These are phyloP conservation scores for Acanthoscelides obtectus DNA, from an alignment of 2,888 invertebrate species.

Conservation along the genomic window DNA sequence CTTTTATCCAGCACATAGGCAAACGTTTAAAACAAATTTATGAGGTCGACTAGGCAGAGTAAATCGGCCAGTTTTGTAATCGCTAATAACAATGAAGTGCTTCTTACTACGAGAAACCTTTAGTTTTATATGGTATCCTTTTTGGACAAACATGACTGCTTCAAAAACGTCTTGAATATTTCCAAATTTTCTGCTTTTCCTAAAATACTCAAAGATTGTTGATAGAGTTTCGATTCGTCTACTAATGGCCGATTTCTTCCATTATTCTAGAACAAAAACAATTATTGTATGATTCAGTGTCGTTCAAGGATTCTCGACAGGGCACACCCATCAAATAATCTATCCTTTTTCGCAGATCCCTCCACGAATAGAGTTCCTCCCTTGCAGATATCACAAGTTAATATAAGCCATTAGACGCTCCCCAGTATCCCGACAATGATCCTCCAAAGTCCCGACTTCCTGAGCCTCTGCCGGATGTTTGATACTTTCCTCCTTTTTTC, in stretches of 20 bases:
- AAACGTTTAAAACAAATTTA: no score
- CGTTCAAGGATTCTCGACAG: background rate
- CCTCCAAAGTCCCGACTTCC: conserved; percentile 38
- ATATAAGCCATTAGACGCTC: conserved; percentile 36
- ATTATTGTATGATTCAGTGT: background rate
- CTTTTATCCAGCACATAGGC: no score
- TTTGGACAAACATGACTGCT: no score
- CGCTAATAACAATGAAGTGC: no score
- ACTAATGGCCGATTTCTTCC: background rate
- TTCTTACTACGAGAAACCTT: no score
- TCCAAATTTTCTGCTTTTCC: no score
- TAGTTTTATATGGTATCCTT: no score
- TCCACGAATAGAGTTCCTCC: background rate
- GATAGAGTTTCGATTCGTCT: background rate
- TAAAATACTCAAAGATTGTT: no score
- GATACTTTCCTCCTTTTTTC: conserved; percentile 24
- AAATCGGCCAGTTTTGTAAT: no score
- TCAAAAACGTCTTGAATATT: no score
- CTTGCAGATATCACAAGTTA: conserved; percentile 31
- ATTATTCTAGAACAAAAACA: background rate
- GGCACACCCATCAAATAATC: background rate
- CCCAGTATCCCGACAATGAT: conserved; percentile 31
- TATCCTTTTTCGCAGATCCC: background rate
- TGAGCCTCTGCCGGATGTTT: conserved; percentile 29
- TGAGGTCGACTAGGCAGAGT: no score